phyloP scores from a whole-genome alignment of 2,888 invertebrate genomes.

The Hemaris fuciformis region DNA sequence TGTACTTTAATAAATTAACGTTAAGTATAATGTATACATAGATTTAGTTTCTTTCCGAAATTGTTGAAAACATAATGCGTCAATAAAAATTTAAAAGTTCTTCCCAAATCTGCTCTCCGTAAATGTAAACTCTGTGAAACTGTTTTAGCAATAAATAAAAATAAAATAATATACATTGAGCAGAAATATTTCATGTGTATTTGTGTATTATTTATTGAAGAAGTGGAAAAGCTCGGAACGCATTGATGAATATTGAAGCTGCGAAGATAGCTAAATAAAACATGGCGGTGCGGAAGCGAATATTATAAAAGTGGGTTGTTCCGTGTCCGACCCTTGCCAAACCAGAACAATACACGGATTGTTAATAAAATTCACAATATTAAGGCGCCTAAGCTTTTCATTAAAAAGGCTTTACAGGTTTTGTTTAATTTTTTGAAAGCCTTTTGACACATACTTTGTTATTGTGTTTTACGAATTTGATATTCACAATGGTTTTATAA shows the following conservation, averaged over 20 bases:
- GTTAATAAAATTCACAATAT: constrained; percentile 65
- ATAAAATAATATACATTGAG: neutral
- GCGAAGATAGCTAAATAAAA: constrained; percentile 60
- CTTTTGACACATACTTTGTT: constrained; percentile 15
- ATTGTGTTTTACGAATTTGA: neutral
- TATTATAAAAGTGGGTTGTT: constrained; percentile 51
- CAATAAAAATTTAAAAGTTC: too few species aligned
- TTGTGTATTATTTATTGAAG: constrained; percentile 37
- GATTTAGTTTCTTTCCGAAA: too few species aligned
- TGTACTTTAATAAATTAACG: too few species aligned
- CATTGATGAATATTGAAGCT: constrained; percentile 62
- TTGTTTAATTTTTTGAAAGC: constrained; percentile 40
- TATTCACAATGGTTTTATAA: neutral
- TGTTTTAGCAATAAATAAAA: neutral
- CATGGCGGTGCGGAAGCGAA: constrained; percentile 54
- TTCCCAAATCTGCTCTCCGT: too few species aligned
- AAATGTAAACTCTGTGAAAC: neutral
- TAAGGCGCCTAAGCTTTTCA: constrained; percentile 44
- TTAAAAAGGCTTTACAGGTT: constrained; percentile 37
- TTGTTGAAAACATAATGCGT: too few species aligned
- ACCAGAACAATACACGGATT: constrained; percentile 55
- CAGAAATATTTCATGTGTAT: neutral
- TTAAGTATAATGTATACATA: too few species aligned
- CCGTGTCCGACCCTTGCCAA: constrained; percentile 42
- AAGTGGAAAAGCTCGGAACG: constrained; percentile 43